A percentile compares a stretch with the other conserved stretches of the same genome.
Conservation (phyloP, 2,888 invertebrate genomes). For the Tromatobia lineatoria region DNA sequence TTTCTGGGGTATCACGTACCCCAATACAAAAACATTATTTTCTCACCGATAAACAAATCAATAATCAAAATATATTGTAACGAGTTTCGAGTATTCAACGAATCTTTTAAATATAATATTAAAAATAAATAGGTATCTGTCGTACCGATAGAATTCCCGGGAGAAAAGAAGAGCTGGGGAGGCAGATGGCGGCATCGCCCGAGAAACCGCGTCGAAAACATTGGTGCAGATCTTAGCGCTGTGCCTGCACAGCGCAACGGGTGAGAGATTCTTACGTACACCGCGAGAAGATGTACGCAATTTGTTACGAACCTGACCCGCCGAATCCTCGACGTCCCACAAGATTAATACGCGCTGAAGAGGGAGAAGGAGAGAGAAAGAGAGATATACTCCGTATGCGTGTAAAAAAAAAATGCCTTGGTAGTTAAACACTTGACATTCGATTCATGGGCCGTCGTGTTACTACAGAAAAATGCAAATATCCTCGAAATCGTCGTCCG, state of each 20-base stretch:
- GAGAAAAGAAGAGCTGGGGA: constrained; percentile 55
- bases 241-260: background rate
- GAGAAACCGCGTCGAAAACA: constrained; percentile 53
- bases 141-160: constrained; percentile 74
- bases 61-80: background rate
- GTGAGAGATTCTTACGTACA: background rate
- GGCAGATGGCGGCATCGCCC: constrained; percentile 80
- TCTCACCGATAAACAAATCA: too few species aligned
- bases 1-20: too few species aligned
- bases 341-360: background rate
- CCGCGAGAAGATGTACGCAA: constrained; percentile 5
- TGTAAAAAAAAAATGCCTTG: background rate
- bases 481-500: background rate
- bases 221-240: constrained; percentile 1
- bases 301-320: constrained; percentile 13
- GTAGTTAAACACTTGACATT: background rate
- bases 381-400: background rate
- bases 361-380: background rate
- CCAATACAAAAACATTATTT: too few species aligned
- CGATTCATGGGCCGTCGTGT: constrained; percentile 13
- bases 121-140: constrained; percentile 70
- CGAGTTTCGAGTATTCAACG: background rate
- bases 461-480: constrained; percentile 18
- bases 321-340: constrained; percentile 20
- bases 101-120: background rate